Evolutionary conservation across 1,140 invertebrate genomes (phyloP), one percentile per base, ranked within the genome.

Genomic region (Mamestra configurata): DNA sequence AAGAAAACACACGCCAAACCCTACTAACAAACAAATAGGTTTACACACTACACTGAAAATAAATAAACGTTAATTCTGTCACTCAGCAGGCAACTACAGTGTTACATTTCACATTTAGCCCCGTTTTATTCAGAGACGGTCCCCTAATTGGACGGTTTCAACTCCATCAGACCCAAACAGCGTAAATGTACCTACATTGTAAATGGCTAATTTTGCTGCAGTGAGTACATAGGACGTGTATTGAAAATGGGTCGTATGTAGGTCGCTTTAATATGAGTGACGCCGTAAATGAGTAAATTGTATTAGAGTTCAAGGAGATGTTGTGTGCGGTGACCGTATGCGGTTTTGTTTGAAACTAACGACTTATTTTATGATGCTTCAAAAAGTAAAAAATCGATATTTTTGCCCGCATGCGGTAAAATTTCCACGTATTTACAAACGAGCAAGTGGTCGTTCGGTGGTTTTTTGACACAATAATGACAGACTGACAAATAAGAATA

Each of bases 201-300:
- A 68, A 68, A 68, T 68, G 46, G 64, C 64, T 68, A 68, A 68
- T 68, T 68, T 49, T 24, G 31, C 40, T 46, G 64, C 64, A 68
- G 64, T 55, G 20, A 0, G 43, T 46, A 46, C 43, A 4, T 46
- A 31, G 2, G 11, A 64, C n/a, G 35, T 64, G 59, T 64, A 64
- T 64, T 68, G 64, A 49, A 68, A 49, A 46, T 49, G 64, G 64
- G 31, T 61, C 57, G 57, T 35, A 27, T 68, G 64, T 46, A 46
- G 43, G 4, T 20, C 46, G 24, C 27, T 72, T 31, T 53, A 35
- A 53, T 72, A 31, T 18, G 22, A 18, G 35, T 72, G 6, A 24
- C 40, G 40, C n/a, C 27, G n/a, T n/a, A 49, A 13, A 20, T 24
- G 5, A 18, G 3, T 51, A 4, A 72, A 20, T 31, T 49, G 15